Base-by-base conservation (phyloP, 2,888 invertebrate genomes). In the Prenolepis imparis region DNA sequence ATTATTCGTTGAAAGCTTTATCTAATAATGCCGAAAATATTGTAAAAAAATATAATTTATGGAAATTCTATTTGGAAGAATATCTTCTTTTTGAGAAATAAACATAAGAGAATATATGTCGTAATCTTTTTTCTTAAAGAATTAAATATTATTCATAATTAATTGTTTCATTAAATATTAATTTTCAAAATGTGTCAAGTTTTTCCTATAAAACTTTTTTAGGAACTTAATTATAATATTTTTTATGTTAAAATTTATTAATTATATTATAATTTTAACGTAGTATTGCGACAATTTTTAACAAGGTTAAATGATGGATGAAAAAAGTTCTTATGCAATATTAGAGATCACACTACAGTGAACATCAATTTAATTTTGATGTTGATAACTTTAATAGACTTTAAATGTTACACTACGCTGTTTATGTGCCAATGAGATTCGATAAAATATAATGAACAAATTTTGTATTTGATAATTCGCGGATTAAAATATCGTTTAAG, bases 301-400 rank as follows among this genome's bases (percentile, higher is more conserved):
- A 41, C 39, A 8, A 59, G 24, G 72, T 73, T 73, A 41, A n/a
- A 59, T 18, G 18, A 41, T 24, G 59, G 15, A 39, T 73, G 21
- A 73, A 59, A 48, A 48, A 59, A 8, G 18, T 72, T 73, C 39
- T 59, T 73, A 3, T 28, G 21, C 41, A 59, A 73, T n/a, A 73
- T 73, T 73, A 24, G 21, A 32, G 24, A n/a, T 73, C 41, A 28
- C 28, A 59, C 39, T 73, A 12, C 28, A 59, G 59, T 41, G 28
- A 59, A 73, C 24, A 41, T 1, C 8, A 59, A 73, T 73, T 41
- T 73, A 73, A 73, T 59, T 41, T 59, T 73, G 39, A 57, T 57
- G 28, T 41, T 36, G 28, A 5, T 36, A 59, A 73, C n/a, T 73
- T 73, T 41, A 59, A 6, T 41, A 15, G 73, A 59, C 15, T 73